Percentiles rank a stretch among this genome's conserved stretches.
Conservation (phyloP, 2,797 vertebrate species). For the Cephalopachus bancanus region DNA sequence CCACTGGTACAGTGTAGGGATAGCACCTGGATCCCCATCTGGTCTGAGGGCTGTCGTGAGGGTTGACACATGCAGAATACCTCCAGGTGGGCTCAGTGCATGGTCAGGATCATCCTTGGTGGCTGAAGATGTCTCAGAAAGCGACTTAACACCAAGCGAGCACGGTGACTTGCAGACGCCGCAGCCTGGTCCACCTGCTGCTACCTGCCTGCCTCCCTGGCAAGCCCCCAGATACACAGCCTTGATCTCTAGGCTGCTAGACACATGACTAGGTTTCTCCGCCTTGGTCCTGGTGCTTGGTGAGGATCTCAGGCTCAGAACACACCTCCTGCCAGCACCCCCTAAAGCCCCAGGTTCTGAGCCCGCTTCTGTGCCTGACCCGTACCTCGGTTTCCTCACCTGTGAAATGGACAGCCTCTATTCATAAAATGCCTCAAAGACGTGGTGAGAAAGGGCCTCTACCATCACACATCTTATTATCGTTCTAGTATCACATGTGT, state of each 20-base stretch:
- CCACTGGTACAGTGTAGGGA: background rate
- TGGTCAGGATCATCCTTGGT: background rate
- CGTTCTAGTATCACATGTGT: rapidly evolving
- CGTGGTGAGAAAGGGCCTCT: background rate
- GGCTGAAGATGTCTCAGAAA: background rate
- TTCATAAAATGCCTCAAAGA: background rate
- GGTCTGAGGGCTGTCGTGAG: background rate
- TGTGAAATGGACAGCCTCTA: background rate
- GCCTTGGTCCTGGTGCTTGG: background rate
- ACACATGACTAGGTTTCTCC: conserved; percentile 30
- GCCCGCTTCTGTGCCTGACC: background rate
- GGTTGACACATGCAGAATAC: background rate
- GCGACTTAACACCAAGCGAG: background rate
- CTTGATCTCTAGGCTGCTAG: conserved; percentile 46
- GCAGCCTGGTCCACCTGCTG: conserved; percentile 6
- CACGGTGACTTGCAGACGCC: background rate
- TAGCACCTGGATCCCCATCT: background rate
- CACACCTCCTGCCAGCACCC: background rate
- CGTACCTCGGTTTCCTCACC: background rate
- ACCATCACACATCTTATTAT: rapidly evolving
- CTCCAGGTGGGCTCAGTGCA: background rate
- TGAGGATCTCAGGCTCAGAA: background rate
- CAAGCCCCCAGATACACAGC: background rate
- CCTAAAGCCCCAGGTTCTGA: background rate
- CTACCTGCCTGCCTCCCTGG: background rate